phyloP scores from a whole-genome alignment of 2,113 vertebrate genomes.

The Passer domesticus region DNA sequence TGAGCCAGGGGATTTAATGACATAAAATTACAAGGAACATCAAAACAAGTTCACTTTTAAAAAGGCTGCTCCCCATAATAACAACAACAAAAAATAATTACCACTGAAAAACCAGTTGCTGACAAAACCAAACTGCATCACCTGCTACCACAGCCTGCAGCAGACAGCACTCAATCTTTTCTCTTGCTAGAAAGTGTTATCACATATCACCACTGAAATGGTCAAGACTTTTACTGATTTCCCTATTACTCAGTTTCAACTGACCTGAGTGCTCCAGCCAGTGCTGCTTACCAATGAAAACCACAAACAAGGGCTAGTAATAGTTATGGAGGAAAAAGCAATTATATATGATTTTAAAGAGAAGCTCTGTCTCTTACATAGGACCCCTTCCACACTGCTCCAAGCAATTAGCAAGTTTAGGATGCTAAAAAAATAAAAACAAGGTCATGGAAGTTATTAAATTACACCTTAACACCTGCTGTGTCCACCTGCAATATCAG shows the following conservation, averaged over 20 bases:
- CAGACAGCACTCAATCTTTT: neutral
- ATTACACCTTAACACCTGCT: neutral
- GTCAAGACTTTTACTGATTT: neutral
- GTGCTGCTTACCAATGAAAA: neutral
- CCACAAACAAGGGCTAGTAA: neutral
- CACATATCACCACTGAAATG: neutral
- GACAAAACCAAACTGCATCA: neutral
- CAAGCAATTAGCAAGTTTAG: neutral
- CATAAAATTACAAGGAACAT: neutral
- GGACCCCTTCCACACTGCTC: neutral
- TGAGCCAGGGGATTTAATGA: neutral
- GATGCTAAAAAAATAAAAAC: neutral
- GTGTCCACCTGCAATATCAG: neutral
- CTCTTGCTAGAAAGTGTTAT: neutral
- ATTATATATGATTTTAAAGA: neutral
- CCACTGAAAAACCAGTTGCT: neutral
- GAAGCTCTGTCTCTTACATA: neutral
- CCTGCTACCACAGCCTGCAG: neutral
- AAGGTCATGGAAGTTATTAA: neutral
- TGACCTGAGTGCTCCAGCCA: neutral
- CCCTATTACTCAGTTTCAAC: neutral
- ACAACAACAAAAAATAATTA: neutral
- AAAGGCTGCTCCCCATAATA: neutral
- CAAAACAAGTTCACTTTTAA: neutral
- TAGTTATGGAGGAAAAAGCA: neutral